phyloP scores from a whole-genome alignment of 2,113 vertebrate genomes.

The Bubo scandiacus region DNA sequence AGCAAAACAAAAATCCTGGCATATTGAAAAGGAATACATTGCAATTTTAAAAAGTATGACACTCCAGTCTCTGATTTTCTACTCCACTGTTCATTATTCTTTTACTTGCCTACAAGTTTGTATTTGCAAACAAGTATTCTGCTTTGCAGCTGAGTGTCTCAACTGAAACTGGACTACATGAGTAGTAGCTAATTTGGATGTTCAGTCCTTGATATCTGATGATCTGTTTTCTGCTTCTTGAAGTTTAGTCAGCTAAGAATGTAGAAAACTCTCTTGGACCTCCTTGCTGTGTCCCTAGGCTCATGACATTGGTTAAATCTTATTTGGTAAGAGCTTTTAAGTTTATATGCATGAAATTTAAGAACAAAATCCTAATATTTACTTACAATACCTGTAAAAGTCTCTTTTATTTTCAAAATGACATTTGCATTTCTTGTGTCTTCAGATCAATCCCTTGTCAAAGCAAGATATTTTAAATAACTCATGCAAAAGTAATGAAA shows the following conservation, averaged over 20 bases:
- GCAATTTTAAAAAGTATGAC: not conserved
- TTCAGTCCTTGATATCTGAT: not conserved
- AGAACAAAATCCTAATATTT: not conserved
- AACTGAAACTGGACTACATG: not conserved
- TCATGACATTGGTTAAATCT: not conserved
- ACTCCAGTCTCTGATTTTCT: slow-evolving; percentile 37
- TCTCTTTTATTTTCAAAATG: not conserved
- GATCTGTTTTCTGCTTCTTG: slow-evolving; percentile 5
- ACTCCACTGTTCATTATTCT: slow-evolving; percentile 21
- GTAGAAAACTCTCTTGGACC: not conserved
- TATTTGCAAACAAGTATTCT: not conserved
- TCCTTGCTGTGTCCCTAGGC: not conserved
- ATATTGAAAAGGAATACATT: not conserved
- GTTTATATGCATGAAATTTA: not conserved
- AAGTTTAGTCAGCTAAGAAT: not conserved
- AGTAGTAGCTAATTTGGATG: not conserved
- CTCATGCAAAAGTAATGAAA: not conserved
- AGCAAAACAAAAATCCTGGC: not conserved
- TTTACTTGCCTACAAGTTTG: slow-evolving; percentile 11
- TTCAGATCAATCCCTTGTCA: not conserved
- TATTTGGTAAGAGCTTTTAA: not conserved
- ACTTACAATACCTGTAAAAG: not conserved
- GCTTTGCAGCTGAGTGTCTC: not conserved
- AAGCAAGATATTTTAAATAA: not conserved
- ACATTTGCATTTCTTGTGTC: not conserved